Conservation (phyloP, 2,888 invertebrate species). For the Dynastes maya region DNA sequence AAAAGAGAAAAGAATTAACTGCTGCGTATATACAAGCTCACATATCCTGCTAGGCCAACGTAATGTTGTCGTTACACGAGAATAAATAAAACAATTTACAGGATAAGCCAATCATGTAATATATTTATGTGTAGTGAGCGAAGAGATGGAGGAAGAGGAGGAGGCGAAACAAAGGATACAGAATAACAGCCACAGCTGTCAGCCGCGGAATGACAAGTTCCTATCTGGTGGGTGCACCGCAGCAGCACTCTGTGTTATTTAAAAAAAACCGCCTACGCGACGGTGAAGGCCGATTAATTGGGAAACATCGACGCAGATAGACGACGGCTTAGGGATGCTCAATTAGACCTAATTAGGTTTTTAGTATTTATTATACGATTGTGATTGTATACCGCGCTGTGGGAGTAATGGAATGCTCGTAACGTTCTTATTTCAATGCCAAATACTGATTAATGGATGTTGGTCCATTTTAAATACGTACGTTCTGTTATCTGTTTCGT, state of each 20-base stretch:
- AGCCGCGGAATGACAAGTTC: constrained; percentile 61
- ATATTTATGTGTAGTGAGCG: constrained; percentile 43
- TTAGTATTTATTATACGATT: constrained; percentile 41
- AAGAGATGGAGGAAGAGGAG: constrained; percentile 30
- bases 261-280: constrained; percentile 61
- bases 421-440: constrained; percentile 6
- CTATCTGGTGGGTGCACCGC: constrained; percentile 59
- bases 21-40: constrained; percentile 3
- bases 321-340: constrained; percentile 36
- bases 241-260: constrained; percentile 58
- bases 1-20: constrained; percentile 17
- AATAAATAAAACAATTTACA: constrained; percentile 49
- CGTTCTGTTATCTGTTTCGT: background rate
- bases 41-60: constrained; percentile 42
- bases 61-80: constrained; percentile 28
- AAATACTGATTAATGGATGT: constrained; percentile 20
- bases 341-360: constrained; percentile 48
- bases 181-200: constrained; percentile 52
- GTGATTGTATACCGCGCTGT: constrained; percentile 15
- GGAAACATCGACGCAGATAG: constrained; percentile 49
- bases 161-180: constrained; percentile 61
- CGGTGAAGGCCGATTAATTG: constrained; percentile 59
- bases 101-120: constrained; percentile 51
- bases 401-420: constrained; percentile 11
- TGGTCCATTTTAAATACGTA: background rate